Base-by-base conservation (phyloP, 2,113 vertebrate species). In the Haemorhous mexicanus region DNA sequence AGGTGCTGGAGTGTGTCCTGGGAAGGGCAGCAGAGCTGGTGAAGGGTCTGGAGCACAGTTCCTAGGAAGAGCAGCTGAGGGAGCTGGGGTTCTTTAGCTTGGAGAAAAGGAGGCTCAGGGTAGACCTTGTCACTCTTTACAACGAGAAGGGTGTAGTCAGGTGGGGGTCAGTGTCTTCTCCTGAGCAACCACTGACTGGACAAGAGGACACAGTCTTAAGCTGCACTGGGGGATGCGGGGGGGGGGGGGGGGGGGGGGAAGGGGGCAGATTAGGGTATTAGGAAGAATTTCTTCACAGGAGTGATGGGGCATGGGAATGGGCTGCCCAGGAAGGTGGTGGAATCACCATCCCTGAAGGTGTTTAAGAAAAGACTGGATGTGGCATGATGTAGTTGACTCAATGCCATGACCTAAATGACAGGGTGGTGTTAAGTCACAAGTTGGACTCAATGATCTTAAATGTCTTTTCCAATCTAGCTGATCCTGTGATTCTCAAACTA, bases 221-320 rank as follows among this genome's bases (percentile, higher is more conserved):
- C 43, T 66, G 24, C 30, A 35, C 20, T 0, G 1, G 10, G 10
- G 6, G 8, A 2, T 2, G 15, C 11, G 13, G 19, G 17, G 18
- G 19, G 19, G 19, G 55, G 13, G 20, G n/a, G n/a, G n/a, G n/a
- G 13, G 19, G 17, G 18, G 19, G 19, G 19, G 55, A n/a, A n/a
- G 13, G 20, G 28, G 19, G 9, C 4, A 7, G 14, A 3, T 37
- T 24, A 66, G 20, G 26, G 35, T 21, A 43, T 43, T 11, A 59
- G 53, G 16, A 50, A 50, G 16, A 67, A 43, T 4, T 59, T 58
- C 44, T 26, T 59, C 37, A 76, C 26, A 76, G 3, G 24, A 26
- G 9, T 35, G 44, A 44, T 11, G 9, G 7, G 21, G 17, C 21
- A 52, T 7, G 17, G 37, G 21, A 76, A 32, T 10, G 11, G 37